Evolutionary conservation across 2,888 invertebrate genomes (phyloP), one percentile per base, ranked within the genome.

Genomic region (Caenorhabditis panamensis): DNA sequence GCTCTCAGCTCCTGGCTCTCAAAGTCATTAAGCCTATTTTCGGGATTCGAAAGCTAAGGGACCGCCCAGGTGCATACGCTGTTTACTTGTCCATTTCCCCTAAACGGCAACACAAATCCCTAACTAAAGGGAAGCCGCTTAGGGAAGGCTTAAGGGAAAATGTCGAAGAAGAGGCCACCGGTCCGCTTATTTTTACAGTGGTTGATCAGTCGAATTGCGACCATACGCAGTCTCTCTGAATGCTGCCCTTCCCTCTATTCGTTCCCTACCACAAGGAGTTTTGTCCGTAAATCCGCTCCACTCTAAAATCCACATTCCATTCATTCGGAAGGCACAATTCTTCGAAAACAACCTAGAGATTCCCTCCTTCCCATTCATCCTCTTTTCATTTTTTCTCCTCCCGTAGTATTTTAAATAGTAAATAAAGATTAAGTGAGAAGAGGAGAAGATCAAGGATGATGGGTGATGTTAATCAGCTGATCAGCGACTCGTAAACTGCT

Each of bases 91-190:
- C 41, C 64, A 73, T 58, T 73, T 73, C 64, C 58, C 73, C 73
- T 73, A 66, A 73, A 63, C 71, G 71, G 44, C 44, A 69, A 37
- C 54, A 28, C 47, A 63, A 72, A 64, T 72, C 71, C 28, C 47
- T 61, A 69, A 56, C 47, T 58, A 22, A 53, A 37, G 59, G 66
- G 59, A 73, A 73, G 73, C 73, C 73, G 73, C 73, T 73, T 73
- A 66, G 44, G 51, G 51, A 66, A 59, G 59, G 66, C 73, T 73
- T 73, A 73, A 56, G 64, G 54, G 16, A 9, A 31, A 28, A 36
- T 49, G 49, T 18, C 49, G 54, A 62, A 49, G 26, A 26, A 47
- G 26, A 22, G 28, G 51, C 24, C 51, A 24, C 51, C 51, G 20
- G 41, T 41, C 41, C 41, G 41, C 9, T 41, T 41, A 16, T 16